Base-by-base conservation (phyloP, 2,113 vertebrate genomes). In the Romanogobio albipinnatus region DNA sequence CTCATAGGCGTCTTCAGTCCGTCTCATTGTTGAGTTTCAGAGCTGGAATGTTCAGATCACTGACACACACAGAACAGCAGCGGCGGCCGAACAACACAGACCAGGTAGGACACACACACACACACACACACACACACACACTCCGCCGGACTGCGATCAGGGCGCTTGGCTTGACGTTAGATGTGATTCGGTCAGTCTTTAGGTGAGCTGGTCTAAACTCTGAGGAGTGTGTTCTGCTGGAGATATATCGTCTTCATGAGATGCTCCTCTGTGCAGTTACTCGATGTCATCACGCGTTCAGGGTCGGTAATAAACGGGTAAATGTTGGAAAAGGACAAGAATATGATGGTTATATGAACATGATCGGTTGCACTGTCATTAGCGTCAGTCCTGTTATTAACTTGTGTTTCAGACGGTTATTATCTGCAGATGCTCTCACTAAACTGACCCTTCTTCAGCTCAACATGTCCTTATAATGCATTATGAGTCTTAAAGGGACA, bases 21-120 rank as follows among this genome's bases (percentile, higher is more conserved):
- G 92, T 96, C 96, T 96, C 95, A 97, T 97, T 98, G 97, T 97
- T 97, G 94, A 92, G 95, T 91, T 93, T 94, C 92, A 93, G 93
- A 94, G 96, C 93, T 91, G 96, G 96, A 97, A 96, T 94, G 96
- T 95, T 92, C 96, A 92, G 96, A 95, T 91, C 93, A 79, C 92
- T 86, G 92, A 93, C 90, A 91, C 87, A 22, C 87, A 22, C 43
- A 86, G 64, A 87, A 89, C 89, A 87, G 89, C 86, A 84, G 89
- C 89, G 64, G 76, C 33, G 36, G 66, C 3, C 22, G 82, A 89
- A 92, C 33, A 87, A 71, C 82, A 47, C 89, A 15, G 11, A 64
- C 24, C 49, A 91, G 62, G 61, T 85, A 68, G 24, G 17, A 74
- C 84, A 85, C 84, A 81, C 76, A 84, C 61, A 82, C 71, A 76